Conservation (phyloP, 2,888 invertebrate genomes). For the Melanostoma mellinum region DNA sequence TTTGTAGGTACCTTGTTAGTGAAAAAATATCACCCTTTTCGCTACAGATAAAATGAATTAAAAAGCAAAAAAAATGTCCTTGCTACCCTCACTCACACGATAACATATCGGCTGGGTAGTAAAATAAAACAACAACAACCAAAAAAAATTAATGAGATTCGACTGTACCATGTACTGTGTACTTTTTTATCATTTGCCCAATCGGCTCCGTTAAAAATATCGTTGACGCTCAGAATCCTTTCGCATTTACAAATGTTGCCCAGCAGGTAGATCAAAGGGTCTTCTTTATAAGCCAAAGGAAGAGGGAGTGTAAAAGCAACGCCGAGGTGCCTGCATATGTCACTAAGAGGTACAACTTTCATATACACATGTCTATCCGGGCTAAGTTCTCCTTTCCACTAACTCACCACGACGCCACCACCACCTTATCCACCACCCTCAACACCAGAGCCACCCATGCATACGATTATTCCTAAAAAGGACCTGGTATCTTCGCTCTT, state of each 20-base stretch:
- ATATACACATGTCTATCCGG: constrained; percentile 38
- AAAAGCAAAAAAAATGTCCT: constrained; percentile 38
- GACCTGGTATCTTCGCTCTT: constrained; percentile 57
- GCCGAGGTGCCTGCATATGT: constrained; percentile 54
- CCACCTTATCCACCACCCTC: constrained; percentile 10
- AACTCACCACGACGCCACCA: not conserved
- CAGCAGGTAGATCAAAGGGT: constrained; percentile 6
- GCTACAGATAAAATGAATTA: constrained; percentile 48
- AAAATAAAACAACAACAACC: constrained; percentile 15
- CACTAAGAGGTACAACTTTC: constrained; percentile 24
- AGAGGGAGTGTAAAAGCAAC: constrained; percentile 13
- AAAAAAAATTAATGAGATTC: constrained; percentile 7
- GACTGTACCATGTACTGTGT: constrained; percentile 35
- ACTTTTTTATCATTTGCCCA: constrained; percentile 43
- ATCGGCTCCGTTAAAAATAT: constrained; percentile 39
- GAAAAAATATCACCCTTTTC: constrained; percentile 57
- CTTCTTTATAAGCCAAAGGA: constrained; percentile 9
- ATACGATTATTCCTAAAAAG: constrained; percentile 70
- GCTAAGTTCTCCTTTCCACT: not conserved
- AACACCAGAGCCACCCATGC: constrained; percentile 63
- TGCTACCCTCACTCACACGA: constrained; percentile 23
- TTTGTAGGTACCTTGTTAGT: constrained; percentile 7
- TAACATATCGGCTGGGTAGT: not conserved
- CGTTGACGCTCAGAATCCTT: constrained; percentile 37
- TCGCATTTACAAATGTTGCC: constrained; percentile 40